Evolutionary conservation across 2,888 invertebrate genomes (phyloP).

Genomic region (Germaria angustata): DNA sequence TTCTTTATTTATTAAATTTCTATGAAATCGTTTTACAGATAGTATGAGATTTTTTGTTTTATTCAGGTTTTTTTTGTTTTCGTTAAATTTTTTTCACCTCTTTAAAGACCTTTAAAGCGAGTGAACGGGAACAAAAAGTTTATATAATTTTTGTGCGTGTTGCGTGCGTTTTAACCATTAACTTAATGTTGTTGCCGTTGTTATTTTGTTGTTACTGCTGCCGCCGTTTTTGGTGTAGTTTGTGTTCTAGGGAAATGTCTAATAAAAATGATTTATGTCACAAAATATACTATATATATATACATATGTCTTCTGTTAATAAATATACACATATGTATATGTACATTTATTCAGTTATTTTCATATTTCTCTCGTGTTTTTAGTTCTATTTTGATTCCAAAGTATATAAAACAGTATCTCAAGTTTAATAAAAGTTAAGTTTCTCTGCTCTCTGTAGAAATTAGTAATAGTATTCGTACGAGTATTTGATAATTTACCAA

Average conservation of each 20-base stretch:
- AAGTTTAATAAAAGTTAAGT: no score
- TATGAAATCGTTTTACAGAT: neutral
- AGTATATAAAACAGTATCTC: no score
- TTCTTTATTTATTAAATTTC: neutral
- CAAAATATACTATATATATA: constrained; percentile 57
- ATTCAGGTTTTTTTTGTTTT: neutral
- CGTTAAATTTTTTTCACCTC: neutral
- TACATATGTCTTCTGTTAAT: neutral
- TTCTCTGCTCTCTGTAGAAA: no score
- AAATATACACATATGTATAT: no score
- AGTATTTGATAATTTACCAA: no score
- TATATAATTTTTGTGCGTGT: constrained; percentile 67
- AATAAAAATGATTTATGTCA: constrained; percentile 76
- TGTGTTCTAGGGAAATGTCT: constrained; percentile 71
- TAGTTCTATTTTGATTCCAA: neutral
- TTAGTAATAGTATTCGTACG: no score
- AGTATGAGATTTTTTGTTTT: neutral
- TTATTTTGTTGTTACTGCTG: constrained; percentile 16
- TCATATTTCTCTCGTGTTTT: neutral
- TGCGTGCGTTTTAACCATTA: constrained; percentile 74
- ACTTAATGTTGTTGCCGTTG: constrained; percentile 55
- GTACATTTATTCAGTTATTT: constrained; percentile 26
- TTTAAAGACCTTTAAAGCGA: constrained; percentile 32
- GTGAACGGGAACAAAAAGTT: constrained; percentile 3
- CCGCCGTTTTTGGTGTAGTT: constrained; percentile 26